Evolutionary conservation across 2,888 invertebrate genomes (phyloP), one percentile per base, ranked within the genome.

Genomic region (Drosophila rubida): DNA sequence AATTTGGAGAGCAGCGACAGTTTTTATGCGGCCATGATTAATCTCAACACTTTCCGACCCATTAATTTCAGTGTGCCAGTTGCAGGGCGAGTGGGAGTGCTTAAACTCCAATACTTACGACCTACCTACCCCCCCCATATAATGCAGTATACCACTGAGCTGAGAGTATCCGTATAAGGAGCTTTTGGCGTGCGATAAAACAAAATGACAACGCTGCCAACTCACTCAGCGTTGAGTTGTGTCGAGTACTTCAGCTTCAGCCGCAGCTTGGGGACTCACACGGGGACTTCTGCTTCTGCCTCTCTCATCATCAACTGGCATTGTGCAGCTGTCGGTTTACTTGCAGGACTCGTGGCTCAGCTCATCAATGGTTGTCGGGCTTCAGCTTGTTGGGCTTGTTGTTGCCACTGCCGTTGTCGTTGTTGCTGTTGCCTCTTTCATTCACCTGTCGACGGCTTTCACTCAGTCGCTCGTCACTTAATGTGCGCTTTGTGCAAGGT

Each of bases 11-110:
- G 32, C 32, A n/a, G 59, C 55, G 66, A 75, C 66, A 66, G 63
- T 75, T 75, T 76, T 69, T 69, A 58, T 67, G 62, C 67, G 71
- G 45, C 78, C 80, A 77, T 87, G 81, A 89, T 88, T 88, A 89
- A 88, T 88, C 85, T 80, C 75, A 84, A 89, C 88, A 80, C 84
- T 89, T 89, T 89, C 82, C 89, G 81, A 81, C 80, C 84, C 89
- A 89, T 89, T 89, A 89, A 89, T 82, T 88, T 80, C 75, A 73
- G 51, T 58, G 62, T 50, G 62, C 39, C 48, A 59, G 49, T 37
- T 37, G 13, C 14, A 11, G 11, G 32, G n/a, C 32, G n/a, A 59
- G 13, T 14, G 23, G 13, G 25, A 49, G 45, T 53, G 42, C 30
- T 42, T 54, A 35, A 59, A 16, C 32, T 27, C 30, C 37, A 59